A percentile compares a stretch with the other conserved stretches of the same genome.
Conservation (phyloP, 2,888 invertebrate genomes). For the Protodeltote pygarga region DNA sequence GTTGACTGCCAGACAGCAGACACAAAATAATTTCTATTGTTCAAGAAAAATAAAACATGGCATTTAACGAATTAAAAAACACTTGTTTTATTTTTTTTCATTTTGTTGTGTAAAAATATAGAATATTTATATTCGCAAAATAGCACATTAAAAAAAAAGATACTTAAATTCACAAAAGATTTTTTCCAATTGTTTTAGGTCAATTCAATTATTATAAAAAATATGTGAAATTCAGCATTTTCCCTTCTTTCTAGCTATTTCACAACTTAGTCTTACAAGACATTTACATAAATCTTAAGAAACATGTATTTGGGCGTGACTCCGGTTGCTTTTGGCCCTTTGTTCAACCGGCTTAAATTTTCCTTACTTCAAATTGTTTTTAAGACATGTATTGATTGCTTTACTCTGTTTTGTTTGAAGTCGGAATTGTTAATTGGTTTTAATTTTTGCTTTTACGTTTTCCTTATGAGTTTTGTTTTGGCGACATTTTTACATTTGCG, state of each 20-base stretch:
- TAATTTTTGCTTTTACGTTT: constrained; percentile 35
- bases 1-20: too few species aligned
- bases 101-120: background rate
- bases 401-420: constrained; percentile 43
- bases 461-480: background rate
- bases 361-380: constrained; percentile 66
- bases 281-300: constrained; percentile 60
- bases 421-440: constrained; percentile 32
- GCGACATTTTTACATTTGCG: background rate
- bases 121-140: too few species aligned
- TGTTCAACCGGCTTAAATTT: constrained; percentile 66
- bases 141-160: too few species aligned
- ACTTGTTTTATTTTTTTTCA: background rate
- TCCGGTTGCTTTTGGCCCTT: constrained; percentile 37
- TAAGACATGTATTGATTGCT: constrained; percentile 72
- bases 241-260: too few species aligned
- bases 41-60: too few species aligned
- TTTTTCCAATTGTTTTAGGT: background rate
- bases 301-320: constrained; percentile 64
- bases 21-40: too few species aligned
- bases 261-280: constrained; percentile 71
- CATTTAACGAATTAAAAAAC: too few species aligned
- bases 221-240: constrained; percentile 16
- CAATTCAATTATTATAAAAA: background rate
- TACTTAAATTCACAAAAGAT: too few species aligned